Evolutionary conservation across 2,113 vertebrate genomes (phyloP), one percentile per base, ranked within the genome.

Genomic region (Patagioenas fasciata): DNA sequence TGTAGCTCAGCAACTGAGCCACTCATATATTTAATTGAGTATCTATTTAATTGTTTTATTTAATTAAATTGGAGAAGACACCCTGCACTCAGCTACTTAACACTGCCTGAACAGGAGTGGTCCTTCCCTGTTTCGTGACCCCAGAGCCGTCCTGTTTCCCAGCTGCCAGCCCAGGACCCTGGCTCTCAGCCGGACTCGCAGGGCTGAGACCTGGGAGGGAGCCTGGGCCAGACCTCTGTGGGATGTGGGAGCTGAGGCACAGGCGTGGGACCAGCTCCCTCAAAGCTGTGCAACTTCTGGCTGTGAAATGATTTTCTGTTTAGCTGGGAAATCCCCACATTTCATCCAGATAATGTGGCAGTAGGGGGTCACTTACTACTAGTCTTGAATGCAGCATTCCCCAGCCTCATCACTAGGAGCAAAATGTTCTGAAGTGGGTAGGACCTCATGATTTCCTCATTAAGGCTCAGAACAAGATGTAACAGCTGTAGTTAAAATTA

Each of bases 401-500:
- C 44, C 50, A 44, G 32, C 26, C 31, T 79, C 75, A 61, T 50
- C 28, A 21, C 13, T 19, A 84, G 42, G 15, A 93, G n/a, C 64
- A 84, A n/a, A 51, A 56, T 83, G 54, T 67, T 78, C 53, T 51
- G 72, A 87, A 60, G 57, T 38, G 53, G 38, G 53, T 24, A 89
- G 73, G 40, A 62, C 61, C 67, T 89, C 14, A 61, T 51, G 10
- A 92, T 90, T 88, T 88, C 82, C 44, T 48, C 53, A 72, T 67
- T 69, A 88, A 61, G 58, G 36, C 38, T 83, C 62, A 88, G 88
- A 96, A 94, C 80, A 93, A 92, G 80, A 84, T 91, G 48, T 95
- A 91, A 90, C 56, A 94, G 93, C 72, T 85, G 85, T 40, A 80
- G 90, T 72, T 93, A 95, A 93, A 94, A 94, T 92, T 92, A 96